These are phyloP conservation scores for Stichodactyla mertensii DNA, from an alignment of 64 coral and sea anemone species.

Conservation along the genomic window DNA sequence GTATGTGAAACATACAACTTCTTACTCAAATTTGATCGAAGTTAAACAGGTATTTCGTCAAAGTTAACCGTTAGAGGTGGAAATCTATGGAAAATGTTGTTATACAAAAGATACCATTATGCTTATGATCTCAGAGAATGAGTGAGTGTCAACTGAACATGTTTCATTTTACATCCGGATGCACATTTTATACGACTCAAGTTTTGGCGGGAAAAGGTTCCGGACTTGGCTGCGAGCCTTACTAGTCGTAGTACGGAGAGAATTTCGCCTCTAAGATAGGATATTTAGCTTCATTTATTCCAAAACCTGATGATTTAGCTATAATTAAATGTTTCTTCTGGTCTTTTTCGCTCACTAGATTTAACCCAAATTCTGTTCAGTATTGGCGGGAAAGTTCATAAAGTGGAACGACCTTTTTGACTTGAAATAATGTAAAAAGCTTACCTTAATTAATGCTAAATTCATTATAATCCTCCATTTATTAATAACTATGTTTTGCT, in stretches of 20 bases:
- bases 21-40: too few relatives aligned
- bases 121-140: background rate
- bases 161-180: background rate
- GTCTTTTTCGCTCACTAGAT: background rate
- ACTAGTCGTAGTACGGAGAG: background rate
- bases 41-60: too few relatives aligned
- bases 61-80: background rate
- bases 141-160: too few relatives aligned
- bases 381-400: background rate
- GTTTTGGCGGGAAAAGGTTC: background rate
- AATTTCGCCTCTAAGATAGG: background rate
- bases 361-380: background rate
- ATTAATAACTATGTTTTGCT: background rate
- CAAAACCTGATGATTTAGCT: background rate
- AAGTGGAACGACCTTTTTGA: background rate
- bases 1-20: too few relatives aligned
- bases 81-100: background rate
- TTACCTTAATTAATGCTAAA: background rate
- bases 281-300: background rate
- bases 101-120: background rate
- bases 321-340: background rate
- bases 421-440: background rate
- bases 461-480: background rate
- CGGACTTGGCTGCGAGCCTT: background rate
- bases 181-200: background rate